Percentiles rank a stretch among this genome's conserved stretches.
Conservation (phyloP, 2,888 invertebrate species). For the Dexiosoma caninum region DNA sequence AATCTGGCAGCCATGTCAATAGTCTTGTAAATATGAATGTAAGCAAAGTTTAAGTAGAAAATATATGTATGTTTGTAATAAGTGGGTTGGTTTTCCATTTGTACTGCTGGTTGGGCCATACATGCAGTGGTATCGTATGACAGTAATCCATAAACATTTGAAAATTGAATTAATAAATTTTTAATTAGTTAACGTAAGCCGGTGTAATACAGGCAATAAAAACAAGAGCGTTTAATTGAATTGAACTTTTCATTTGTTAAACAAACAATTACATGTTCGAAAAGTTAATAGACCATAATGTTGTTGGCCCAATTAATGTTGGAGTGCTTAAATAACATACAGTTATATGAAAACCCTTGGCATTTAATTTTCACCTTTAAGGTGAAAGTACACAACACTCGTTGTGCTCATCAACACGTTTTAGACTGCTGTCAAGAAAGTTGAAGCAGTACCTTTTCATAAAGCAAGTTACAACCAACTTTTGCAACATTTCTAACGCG, state of each 20-base stretch:
- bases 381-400: neutral
- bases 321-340: slow-evolving; percentile 13
- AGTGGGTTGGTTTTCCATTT: slow-evolving; percentile 1
- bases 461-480: too few species aligned
- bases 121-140: slow-evolving; percentile 31
- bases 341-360: neutral
- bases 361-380: too few species aligned
- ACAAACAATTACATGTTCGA: slow-evolving; percentile 34
- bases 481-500: too few species aligned
- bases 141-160: slow-evolving; percentile 38
- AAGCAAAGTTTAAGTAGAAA: too few species aligned
- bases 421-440: too few species aligned
- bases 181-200: slow-evolving; percentile 53
- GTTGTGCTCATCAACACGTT: neutral
- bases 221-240: slow-evolving; percentile 46
- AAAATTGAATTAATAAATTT: slow-evolving; percentile 51
- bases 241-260: slow-evolving; percentile 45
- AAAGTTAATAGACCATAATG: slow-evolving; percentile 37
- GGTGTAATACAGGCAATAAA: slow-evolving; percentile 17
- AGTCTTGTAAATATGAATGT: too few species aligned
- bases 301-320: slow-evolving; percentile 23
- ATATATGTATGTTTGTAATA: neutral
- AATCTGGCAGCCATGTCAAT: too few species aligned
- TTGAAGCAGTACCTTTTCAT: too few species aligned
- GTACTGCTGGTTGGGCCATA: neutral